phyloP scores from a whole-genome alignment of 2,888 invertebrate species.

The Fragum sueziense region DNA sequence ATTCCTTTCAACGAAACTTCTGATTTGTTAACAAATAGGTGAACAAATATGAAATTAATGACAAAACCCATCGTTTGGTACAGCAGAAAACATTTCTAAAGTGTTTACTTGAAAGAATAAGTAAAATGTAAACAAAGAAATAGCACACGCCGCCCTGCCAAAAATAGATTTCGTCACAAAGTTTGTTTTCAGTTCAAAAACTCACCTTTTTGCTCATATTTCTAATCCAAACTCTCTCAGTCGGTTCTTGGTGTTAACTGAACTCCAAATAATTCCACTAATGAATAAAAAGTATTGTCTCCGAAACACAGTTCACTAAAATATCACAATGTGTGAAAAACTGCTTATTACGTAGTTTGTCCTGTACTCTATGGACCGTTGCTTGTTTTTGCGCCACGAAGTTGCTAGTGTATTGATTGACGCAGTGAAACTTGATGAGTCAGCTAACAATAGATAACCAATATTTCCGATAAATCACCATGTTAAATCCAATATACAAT shows the following conservation, averaged over 20 bases:
- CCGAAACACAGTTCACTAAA: neutral
- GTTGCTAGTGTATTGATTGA: constrained; percentile 64
- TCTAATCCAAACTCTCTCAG: constrained; percentile 17
- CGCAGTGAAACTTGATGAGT: constrained; percentile 67
- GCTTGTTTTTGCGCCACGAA: constrained; percentile 67
- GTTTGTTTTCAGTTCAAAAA: constrained; percentile 33
- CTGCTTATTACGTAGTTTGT: constrained; percentile 67
- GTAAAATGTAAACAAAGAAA: constrained; percentile 77
- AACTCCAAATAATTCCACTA: neutral
- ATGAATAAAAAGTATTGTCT: neutral
- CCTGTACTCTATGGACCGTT: constrained; percentile 57
- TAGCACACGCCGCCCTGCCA: constrained; percentile 59
- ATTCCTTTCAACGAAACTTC: constrained; percentile 4
- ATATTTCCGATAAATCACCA: constrained; percentile 28
- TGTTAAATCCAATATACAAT: neutral
- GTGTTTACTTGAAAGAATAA: constrained; percentile 30
- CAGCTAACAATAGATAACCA: constrained; percentile 50
- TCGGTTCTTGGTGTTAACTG: neutral
- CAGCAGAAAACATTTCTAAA: neutral
- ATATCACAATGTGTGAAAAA: constrained; percentile 55
- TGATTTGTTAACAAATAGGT: too few species aligned
- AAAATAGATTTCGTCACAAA: constrained; percentile 37
- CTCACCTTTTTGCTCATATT: constrained; percentile 71
- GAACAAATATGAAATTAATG: too few species aligned
- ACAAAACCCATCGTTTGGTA: too few species aligned